Evolutionary conservation across 35 echinoderm and acorn worm species (phyloP).

Genomic region (Anneissia japonica): DNA sequence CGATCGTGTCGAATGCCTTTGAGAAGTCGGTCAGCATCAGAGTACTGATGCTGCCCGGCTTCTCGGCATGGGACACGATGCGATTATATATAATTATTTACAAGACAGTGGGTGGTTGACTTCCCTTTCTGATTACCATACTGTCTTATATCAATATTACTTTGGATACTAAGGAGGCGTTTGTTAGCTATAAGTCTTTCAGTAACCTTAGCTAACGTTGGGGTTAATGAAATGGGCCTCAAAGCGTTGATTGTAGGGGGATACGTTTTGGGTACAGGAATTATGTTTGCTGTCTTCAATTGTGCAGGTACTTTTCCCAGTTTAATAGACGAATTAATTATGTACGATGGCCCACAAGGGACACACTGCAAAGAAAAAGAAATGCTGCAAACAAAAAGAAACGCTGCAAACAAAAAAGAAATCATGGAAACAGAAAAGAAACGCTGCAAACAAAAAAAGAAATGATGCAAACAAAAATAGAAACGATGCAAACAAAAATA

Average conservation of each 20-base stretch:
- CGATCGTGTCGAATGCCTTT: slow-evolving; percentile 4
- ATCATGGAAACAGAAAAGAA: too few species aligned
- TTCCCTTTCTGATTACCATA: slow-evolving; percentile 23
- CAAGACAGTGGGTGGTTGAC: slow-evolving; percentile 14
- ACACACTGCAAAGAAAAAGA: too few species aligned
- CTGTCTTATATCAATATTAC: slow-evolving; percentile 8
- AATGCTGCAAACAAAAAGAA: too few species aligned
- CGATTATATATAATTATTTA: slow-evolving; percentile 14
- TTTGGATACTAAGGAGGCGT: neutral
- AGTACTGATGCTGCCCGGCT: neutral
- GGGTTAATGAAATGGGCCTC: slow-evolving; percentile 11
- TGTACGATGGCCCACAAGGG: too few species aligned
- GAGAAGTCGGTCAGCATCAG: slow-evolving; percentile 24
- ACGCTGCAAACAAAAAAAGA: too few species aligned
- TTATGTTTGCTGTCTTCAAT: slow-evolving; percentile 13
- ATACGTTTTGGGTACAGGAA: neutral
- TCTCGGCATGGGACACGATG: neutral
- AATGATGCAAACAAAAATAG: too few species aligned
- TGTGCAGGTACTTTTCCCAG: slow-evolving; percentile 6
- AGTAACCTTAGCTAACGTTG: slow-evolving; percentile 12
- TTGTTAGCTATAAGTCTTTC: slow-evolving; percentile 9
- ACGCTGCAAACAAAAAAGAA: too few species aligned
- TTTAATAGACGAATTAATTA: neutral
- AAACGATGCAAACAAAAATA: too few species aligned
- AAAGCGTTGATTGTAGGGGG: slow-evolving; percentile 2